Base-by-base conservation (phyloP, 2,888 invertebrate species). In the Trichogramma dendrolimi region DNA sequence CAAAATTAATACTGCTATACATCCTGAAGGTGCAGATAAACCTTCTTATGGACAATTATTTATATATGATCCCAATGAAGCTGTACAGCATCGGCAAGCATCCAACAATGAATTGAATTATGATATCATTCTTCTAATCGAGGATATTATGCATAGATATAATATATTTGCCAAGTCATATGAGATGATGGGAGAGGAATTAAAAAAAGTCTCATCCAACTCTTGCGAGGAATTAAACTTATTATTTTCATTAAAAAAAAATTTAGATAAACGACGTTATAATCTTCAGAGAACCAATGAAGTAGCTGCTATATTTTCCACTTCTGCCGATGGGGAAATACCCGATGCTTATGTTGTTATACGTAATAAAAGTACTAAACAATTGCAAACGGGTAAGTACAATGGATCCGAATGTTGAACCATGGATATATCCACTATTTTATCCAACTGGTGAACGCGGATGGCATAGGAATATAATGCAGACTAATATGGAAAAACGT, bases 341-440 rank as follows among this genome's bases (percentile, higher is more conserved):
- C 53, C 53, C 5, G 62, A 62, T 43, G 41, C 61, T 40, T 64
- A 62, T 14, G 64, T 63, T 7, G 53, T 59, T 50, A 57, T 64
- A 55, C 49, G 63, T 43, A 64, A 67, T 27, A 65, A 62, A 61
- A 47, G 57, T 60, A 57, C 66, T 10, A 65, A 66, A 58, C 44
- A 54, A 38, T 59, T 68, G 47, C 54, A 64, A 58, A 56, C n/a
- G 55, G n/a, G 65, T 69, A 14, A 68, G 66, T 44, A 58, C 62
- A 27, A 66, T 69, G 67, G 65, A 69, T 63, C 65, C 65, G 8
- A 66, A 68, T 60, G 57, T 66, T 2, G 68, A 69, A 47, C 56
- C 51, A 39, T 61, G 57, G 61, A 40, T 61, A 65, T 56, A 56
- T 41, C 56, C 48, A 10, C 7, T 58, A 44, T 58, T 63, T 55